Evolutionary conservation across 2,888 invertebrate species (phyloP).

Genomic region (Eupithecia exiguata): DNA sequence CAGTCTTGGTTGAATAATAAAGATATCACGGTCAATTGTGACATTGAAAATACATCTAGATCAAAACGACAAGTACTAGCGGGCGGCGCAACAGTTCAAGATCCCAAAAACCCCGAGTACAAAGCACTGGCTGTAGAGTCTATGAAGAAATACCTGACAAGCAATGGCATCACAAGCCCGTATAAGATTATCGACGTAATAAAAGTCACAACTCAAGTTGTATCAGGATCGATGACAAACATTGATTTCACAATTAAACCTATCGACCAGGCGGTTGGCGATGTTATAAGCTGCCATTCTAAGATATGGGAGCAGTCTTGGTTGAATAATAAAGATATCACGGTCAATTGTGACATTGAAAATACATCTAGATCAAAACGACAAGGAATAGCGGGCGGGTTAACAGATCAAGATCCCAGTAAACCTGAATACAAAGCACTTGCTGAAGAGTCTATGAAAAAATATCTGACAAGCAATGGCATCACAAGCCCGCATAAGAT

Average conservation of each 20-base stretch:
- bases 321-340: too few species aligned
- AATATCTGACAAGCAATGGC: constrained; percentile 38
- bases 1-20: too few species aligned
- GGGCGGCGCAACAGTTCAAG: constrained; percentile 45
- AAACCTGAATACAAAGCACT: constrained; percentile 43
- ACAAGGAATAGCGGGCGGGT: constrained; percentile 43
- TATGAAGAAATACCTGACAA: constrained; percentile 45
- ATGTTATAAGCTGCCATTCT: too few species aligned
- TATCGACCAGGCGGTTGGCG: too few species aligned
- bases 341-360: constrained; percentile 31
- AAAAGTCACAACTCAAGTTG: constrained; percentile 45
- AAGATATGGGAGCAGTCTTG: too few species aligned
- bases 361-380: constrained; percentile 35
- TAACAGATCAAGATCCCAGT: constrained; percentile 31
- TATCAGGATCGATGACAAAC: too few species aligned
- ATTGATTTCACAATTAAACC: too few species aligned
- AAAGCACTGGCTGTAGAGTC: constrained; percentile 48
- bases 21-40: too few species aligned
- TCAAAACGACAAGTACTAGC: constrained; percentile 17
- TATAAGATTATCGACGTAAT: constrained; percentile 38
- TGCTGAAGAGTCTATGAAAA: constrained; percentile 47
- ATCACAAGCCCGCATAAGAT: constrained; percentile 31
- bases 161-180: constrained; percentile 20
- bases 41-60: constrained; percentile 17
- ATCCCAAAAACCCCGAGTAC: constrained; percentile 48